Percentiles rank a stretch among this genome's conserved stretches.
These are phyloP conservation scores for Schizaphis graminum DNA, from an alignment of 2,888 invertebrate species.

Conservation along the genomic window DNA sequence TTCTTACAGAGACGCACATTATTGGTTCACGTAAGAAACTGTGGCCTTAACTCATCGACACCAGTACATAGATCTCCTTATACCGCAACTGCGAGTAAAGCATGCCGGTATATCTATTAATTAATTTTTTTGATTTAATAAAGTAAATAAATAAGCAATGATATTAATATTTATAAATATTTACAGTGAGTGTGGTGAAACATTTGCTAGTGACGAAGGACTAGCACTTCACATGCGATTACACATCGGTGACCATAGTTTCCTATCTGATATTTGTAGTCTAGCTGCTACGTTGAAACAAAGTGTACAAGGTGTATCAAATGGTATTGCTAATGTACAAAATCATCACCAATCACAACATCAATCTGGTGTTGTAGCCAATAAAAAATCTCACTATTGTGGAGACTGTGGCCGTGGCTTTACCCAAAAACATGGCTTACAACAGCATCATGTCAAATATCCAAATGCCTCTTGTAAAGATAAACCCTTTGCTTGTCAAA, in stretches of 20 bases:
- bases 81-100: slow-evolving; percentile 67
- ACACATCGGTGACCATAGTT: slow-evolving; percentile 84
- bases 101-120: slow-evolving; percentile 68
- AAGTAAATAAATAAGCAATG: background rate
- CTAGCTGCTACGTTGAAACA: slow-evolving; percentile 82
- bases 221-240: slow-evolving; percentile 83
- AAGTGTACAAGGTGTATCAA: slow-evolving; percentile 67
- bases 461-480: slow-evolving; percentile 85
- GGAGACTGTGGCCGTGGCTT: slow-evolving; percentile 86
- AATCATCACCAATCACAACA: slow-evolving; percentile 70
- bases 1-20: slow-evolving; percentile 87
- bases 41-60: slow-evolving; percentile 68
- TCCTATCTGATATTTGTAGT: slow-evolving; percentile 85
- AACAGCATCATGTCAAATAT: slow-evolving; percentile 82
- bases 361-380: slow-evolving; percentile 71
- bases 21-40: slow-evolving; percentile 76
- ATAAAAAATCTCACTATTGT: slow-evolving; percentile 82
- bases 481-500: slow-evolving; percentile 83
- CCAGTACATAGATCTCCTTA: slow-evolving; percentile 65
- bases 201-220: slow-evolving; percentile 81
- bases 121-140: background rate
- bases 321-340: slow-evolving; percentile 62
- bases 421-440: slow-evolving; percentile 84
- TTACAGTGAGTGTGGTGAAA: slow-evolving; percentile 76
- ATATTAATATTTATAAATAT: slow-evolving; percentile 17